Base-by-base conservation (phyloP, 1,140 invertebrate genomes). In the Bombus pascuorum region DNA sequence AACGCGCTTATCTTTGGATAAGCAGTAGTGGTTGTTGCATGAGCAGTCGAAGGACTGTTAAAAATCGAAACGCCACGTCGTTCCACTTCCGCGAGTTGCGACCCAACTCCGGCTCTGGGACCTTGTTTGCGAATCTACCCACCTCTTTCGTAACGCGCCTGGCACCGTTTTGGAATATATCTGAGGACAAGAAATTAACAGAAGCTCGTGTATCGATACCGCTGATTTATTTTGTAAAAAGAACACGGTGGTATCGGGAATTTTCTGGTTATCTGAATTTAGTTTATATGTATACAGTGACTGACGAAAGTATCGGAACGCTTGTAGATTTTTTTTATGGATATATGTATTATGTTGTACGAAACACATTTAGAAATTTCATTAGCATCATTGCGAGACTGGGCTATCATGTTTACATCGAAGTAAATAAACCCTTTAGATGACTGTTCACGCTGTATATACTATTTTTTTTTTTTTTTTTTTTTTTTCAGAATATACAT, bases 21-120 rank as follows among this genome's bases (percentile, higher is more conserved):
- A 44, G 68, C 68, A 22, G 25, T 28, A 22, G 13, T 12, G 10
- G 28, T n/a, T 42, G 81, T 77, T 83, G 62, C 62, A 66, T 8
- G 47, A 73, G 44, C 37, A 25, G 18, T 15, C 71, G 72, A 53
- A 53, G 73, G 66, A 68, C 22, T 83, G 47, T 83, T 59, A 70
- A 70, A 78, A 78, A 75, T 34, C 70, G 81, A 83, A 57, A 75
- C 57, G n/a, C 25, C 34, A 8, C 5, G 37, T 28, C 44, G 71
- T 47, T 77, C 81, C n/a, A 75, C 82, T 83, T 83, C 82, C 82
- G 72, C 59, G 59, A 66, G 68, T 25, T 44, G 47, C 28, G 28
- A 47, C 32, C 70, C 39, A 34, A 25, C 74, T 59, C 13, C 34
- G 10, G 34, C 62, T 62, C 3, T 22, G 39, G 12, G 47, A 57